Evolutionary conservation across 2,888 invertebrate genomes (phyloP).

Genomic region (Nebria brevicollis): DNA sequence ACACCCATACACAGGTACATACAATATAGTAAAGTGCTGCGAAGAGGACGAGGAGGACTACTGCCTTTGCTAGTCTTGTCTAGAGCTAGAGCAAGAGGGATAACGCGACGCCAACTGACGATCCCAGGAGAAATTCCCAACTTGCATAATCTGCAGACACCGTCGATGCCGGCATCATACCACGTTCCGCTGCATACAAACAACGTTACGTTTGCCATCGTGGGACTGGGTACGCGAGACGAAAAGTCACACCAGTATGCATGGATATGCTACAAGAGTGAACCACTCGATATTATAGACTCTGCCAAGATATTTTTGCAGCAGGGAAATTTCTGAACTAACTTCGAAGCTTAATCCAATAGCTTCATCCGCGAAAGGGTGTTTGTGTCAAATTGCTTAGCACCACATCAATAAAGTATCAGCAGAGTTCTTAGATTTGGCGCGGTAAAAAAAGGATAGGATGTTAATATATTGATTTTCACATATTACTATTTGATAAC

Average conservation of each 20-base stretch:
- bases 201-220: slow-evolving; percentile 48
- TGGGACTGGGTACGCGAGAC: slow-evolving; percentile 3
- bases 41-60: not conserved
- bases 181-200: slow-evolving; percentile 53
- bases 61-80: not conserved
- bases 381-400: no score
- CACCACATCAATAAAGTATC: no score
- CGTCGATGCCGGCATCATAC: slow-evolving; percentile 51
- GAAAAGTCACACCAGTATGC: slow-evolving; percentile 4
- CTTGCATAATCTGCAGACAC: slow-evolving; percentile 57
- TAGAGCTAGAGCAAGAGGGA: not conserved
- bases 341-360: no score
- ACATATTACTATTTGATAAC: no score
- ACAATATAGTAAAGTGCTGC: not conserved
- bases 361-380: no score
- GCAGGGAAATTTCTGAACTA: no score
- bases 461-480: no score
- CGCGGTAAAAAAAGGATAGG: no score
- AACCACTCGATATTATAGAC: not conserved
- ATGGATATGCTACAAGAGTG: not conserved
- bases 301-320: not conserved
- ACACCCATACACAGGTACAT: slow-evolving; percentile 13
- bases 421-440: no score
- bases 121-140: slow-evolving; percentile 59
- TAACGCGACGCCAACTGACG: slow-evolving; percentile 12